Evolutionary conservation across 1,140 invertebrate genomes (phyloP).

Genomic region (Cryptotermes secundus): DNA sequence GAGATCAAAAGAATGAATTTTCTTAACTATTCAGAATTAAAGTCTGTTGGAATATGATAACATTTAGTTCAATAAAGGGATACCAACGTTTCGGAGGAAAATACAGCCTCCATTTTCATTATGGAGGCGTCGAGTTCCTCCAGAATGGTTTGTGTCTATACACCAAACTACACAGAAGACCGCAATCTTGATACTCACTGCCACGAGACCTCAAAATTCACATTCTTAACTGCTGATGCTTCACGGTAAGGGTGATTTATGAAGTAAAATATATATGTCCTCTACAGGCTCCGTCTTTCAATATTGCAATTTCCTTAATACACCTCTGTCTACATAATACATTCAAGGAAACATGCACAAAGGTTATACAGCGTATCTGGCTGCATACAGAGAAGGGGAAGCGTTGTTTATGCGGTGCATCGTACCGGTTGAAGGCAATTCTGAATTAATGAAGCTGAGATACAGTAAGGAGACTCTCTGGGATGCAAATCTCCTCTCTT

Average conservation of each 20-base stretch:
- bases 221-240: neutral
- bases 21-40: too few species aligned
- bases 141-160: too few species aligned
- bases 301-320: neutral
- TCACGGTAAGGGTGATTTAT: neutral
- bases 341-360: neutral
- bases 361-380: neutral
- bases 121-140: too few species aligned
- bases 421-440: neutral
- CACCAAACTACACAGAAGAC: too few species aligned
- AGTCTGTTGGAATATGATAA: too few species aligned
- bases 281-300: neutral
- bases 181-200: too few species aligned
- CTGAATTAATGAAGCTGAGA: constrained; percentile 13
- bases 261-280: neutral
- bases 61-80: too few species aligned
- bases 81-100: too few species aligned
- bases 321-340: neutral
- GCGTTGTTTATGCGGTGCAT: neutral
- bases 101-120: too few species aligned
- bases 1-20: too few species aligned
- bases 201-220: too few species aligned
- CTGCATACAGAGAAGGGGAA: neutral
- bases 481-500: neutral
- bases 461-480: neutral